Percentiles rank a stretch among this genome's conserved stretches.
These are phyloP conservation scores for Trachelipus rathkii DNA, from an alignment of 1,140 invertebrate genomes.

Conservation along the genomic window DNA sequence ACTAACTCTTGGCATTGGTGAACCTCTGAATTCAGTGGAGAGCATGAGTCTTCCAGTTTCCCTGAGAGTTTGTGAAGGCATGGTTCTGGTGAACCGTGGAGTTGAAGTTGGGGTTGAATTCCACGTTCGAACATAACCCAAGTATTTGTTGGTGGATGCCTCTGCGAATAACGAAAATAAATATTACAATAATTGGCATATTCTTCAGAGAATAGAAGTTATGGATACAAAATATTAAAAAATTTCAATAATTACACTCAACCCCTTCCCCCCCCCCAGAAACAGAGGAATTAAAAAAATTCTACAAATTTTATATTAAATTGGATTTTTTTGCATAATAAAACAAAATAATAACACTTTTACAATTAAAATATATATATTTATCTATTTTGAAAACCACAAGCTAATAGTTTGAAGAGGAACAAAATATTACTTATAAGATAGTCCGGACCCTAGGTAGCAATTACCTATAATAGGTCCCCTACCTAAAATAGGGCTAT, in stretches of 20 bases:
- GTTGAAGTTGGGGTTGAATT: conserved; percentile 51
- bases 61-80: conserved; percentile 63
- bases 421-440: not conserved
- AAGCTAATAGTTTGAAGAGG: too few species aligned
- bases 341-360: too few species aligned
- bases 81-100: conserved; percentile 65
- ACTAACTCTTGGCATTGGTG: conserved; percentile 64
- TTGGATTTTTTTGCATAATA: too few species aligned
- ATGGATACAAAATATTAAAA: too few species aligned
- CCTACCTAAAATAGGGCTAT: not conserved
- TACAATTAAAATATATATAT: too few species aligned
- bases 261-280: not conserved
- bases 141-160: conserved; percentile 41
- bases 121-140: conserved; percentile 41
- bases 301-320: too few species aligned
- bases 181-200: too few species aligned
- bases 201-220: too few species aligned
- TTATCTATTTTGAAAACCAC: too few species aligned
- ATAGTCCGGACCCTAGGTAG: not conserved
- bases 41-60: conserved; percentile 60
- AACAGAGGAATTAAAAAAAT: not conserved
- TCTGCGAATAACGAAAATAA: conserved; percentile 23
- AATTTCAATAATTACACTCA: not conserved
- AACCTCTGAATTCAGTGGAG: conserved; percentile 63
- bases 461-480: too few species aligned